Evolutionary conservation across 2,888 invertebrate genomes (phyloP), one percentile per base, ranked within the genome.

Genomic region (Pinctada fucata): DNA sequence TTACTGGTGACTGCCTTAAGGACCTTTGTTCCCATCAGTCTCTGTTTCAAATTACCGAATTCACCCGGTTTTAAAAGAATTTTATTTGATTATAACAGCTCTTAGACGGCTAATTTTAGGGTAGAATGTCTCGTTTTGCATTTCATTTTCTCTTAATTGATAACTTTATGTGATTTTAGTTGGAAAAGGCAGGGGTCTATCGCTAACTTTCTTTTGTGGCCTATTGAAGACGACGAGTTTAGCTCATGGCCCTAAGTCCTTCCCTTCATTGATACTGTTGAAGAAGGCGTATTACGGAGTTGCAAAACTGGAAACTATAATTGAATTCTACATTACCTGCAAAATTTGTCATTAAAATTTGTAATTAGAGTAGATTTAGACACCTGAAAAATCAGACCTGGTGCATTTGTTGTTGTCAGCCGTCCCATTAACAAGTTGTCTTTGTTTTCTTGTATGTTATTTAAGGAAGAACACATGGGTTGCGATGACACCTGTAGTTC

Each of bases 11-110:
- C n/a, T n/a, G n/a, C n/a, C n/a, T n/a, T n/a, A n/a, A n/a, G n/a
- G 58, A 8, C 10, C 58, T 52, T 52, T 52, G 58, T 52, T 52
- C 6, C 10, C 5, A 10, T 10, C 58, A 5, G 58, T 52, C 52
- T 72, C 65, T 78, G 69, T 78, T 68, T 67, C 67, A 49, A 10
- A 48, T 69, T 65, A 65, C 74, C 65, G 51, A 52, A 70, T 78
- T 74, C 58, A 48, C 16, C 47, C 10, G 45, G 64, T n/a, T 76
- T 76, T 79, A 76, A 76, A n/a, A 49, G 31, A 8, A 3, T 77
- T 79, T 79, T 73, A 79, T 77, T 77, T 52, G 72, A 65, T 65
- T 72, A 66, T 58, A 77, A 72, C 69, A 47, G 50, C 13, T n/a
- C 10, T 50, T 10, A 49, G 49, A 10, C 71, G 50, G 48, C 66